These are phyloP conservation scores for Meta bourneti DNA, from an alignment of 2,888 invertebrate genomes.

Conservation along the genomic window DNA sequence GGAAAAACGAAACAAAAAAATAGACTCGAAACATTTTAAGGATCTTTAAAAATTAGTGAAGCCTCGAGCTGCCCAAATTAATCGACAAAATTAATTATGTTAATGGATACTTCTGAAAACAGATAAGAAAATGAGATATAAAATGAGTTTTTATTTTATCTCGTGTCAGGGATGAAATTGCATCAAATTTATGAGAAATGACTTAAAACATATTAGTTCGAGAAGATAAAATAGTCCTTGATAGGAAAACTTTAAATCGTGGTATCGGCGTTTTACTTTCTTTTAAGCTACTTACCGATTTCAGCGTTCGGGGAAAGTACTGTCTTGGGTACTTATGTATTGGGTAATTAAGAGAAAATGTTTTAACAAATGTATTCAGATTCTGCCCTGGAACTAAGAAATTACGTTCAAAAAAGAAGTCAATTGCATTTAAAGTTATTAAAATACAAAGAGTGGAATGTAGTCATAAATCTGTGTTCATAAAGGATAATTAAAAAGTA, in stretches of 20 bases:
- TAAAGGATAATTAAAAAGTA: too few relatives aligned
- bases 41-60: constrained; percentile 59
- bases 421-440: too few relatives aligned
- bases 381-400: too few relatives aligned
- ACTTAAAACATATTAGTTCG: neutral
- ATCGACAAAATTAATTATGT: constrained; percentile 66
- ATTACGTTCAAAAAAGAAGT: too few relatives aligned
- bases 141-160: constrained; percentile 44
- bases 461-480: too few relatives aligned
- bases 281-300: too few relatives aligned
- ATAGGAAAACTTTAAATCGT: neutral
- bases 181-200: constrained; percentile 42
- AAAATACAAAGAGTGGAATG: too few relatives aligned
- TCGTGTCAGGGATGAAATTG: constrained; percentile 14
- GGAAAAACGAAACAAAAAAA: constrained; percentile 9
- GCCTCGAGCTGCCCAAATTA: constrained; percentile 54
- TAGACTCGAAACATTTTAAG: constrained; percentile 41
- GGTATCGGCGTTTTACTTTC: too few relatives aligned
- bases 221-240: constrained; percentile 8
- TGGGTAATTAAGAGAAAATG: too few relatives aligned
- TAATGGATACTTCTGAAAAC: constrained; percentile 49
- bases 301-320: too few relatives aligned
- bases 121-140: constrained; percentile 50
- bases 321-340: too few relatives aligned
- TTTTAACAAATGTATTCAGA: too few relatives aligned